Conservation (phyloP, 2,113 vertebrate species). For the Lathamus discolor region DNA sequence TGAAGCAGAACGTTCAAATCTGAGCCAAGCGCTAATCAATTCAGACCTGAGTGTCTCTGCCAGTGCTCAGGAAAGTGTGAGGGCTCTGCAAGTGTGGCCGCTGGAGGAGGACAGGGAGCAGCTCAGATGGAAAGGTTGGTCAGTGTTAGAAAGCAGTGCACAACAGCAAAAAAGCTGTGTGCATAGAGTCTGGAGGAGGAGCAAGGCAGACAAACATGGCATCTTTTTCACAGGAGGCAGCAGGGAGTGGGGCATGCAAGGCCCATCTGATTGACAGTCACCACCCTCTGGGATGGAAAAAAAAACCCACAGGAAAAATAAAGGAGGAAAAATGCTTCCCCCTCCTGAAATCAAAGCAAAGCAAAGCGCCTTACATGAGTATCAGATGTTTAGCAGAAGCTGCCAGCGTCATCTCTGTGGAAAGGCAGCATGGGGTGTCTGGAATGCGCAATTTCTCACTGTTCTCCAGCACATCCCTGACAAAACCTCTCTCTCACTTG, state of each 20-base stretch:
- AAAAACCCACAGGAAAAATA: not conserved
- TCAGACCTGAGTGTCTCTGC: not conserved
- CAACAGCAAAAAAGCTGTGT: not conserved
- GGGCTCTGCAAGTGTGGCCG: not conserved
- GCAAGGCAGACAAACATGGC: not conserved
- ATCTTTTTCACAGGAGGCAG: not conserved
- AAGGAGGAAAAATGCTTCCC: not conserved
- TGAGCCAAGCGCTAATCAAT: not conserved
- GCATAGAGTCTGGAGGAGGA: not conserved
- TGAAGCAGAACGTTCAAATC: not conserved
- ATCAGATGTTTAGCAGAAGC: not conserved
- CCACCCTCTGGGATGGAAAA: not conserved
- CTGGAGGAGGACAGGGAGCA: not conserved
- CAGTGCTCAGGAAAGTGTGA: not conserved
- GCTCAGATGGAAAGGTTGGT: not conserved
- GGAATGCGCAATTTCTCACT: not conserved
- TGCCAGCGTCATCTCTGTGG: not conserved
- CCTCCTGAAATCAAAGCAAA: not conserved
- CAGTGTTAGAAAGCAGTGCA: not conserved
- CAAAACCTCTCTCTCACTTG: not conserved
- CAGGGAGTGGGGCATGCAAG: not conserved
- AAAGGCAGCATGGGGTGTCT: not conserved
- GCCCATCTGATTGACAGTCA: not conserved
- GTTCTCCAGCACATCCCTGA: not conserved
- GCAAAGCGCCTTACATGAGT: not conserved